phyloP scores from a whole-genome alignment of 2,797 vertebrate species.

The Peromyscus aztecus region DNA sequence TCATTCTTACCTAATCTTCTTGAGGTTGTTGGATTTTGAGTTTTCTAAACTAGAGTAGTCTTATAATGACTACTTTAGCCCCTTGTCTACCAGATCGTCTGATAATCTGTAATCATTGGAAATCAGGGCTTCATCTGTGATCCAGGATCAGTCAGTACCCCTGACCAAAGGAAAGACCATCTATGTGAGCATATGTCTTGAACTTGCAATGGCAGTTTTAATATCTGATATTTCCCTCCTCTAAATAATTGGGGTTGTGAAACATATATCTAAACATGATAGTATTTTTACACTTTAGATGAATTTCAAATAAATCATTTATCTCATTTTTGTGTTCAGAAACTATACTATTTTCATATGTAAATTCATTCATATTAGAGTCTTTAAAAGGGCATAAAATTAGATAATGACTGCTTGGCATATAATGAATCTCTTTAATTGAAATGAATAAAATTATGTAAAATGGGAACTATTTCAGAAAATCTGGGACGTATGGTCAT shows the following conservation, averaged over 20 bases:
- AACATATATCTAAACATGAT: slow-evolving; percentile 21
- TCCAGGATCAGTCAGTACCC: too few relatives aligned
- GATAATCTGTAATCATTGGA: background rate
- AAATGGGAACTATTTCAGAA: slow-evolving; percentile 60
- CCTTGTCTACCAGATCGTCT: background rate
- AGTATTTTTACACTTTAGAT: background rate
- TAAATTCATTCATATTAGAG: slow-evolving; percentile 37
- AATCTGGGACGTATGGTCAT: slow-evolving; percentile 54
- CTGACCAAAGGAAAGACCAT: background rate
- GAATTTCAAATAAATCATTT: slow-evolving; percentile 43
- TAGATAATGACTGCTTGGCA: slow-evolving; percentile 58
- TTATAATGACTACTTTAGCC: background rate
- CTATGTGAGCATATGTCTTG: background rate
- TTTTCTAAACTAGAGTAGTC: background rate
- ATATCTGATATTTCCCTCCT: slow-evolving; percentile 19
- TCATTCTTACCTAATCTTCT: background rate
- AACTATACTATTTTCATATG: slow-evolving; percentile 55
- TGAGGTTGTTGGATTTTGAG: background rate
- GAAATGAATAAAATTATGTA: slow-evolving; percentile 70
- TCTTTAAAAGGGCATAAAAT: slow-evolving; percentile 69
- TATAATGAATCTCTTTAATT: slow-evolving; percentile 67
- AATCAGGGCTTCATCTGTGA: background rate
- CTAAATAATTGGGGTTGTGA: background rate
- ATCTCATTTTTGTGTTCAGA: slow-evolving; percentile 55
- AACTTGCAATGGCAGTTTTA: slow-evolving; percentile 9